Percentiles rank a stretch among this genome's conserved stretches.
Evolutionary conservation across 2,797 vertebrate species (phyloP).

Genomic region (Smutsia gigantea): DNA sequence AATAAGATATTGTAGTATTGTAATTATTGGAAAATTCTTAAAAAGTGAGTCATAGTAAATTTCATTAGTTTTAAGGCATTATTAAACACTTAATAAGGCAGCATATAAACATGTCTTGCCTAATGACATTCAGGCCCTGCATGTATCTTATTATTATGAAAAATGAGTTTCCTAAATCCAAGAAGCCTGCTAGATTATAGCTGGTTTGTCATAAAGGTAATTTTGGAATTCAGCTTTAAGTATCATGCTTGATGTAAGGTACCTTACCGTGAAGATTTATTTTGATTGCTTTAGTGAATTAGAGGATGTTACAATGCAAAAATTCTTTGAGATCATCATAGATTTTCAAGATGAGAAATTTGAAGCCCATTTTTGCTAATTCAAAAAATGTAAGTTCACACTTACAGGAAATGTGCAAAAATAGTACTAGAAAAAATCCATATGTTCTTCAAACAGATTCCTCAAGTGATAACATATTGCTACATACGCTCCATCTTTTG

Average conservation of each 20-base stretch:
- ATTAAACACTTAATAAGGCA: background rate
- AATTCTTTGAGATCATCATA: background rate
- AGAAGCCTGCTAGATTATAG: background rate
- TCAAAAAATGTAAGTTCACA: background rate
- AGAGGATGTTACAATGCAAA: background rate
- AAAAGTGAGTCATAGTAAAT: background rate
- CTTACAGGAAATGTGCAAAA: background rate
- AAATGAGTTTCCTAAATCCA: background rate
- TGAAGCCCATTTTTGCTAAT: background rate
- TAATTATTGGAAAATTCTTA: background rate
- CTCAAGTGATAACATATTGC: background rate
- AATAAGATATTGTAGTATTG: background rate
- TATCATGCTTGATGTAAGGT: background rate
- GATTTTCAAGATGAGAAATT: background rate
- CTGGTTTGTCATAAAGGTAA: background rate
- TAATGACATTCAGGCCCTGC: background rate
- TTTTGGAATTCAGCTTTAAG: constrained; percentile 1
- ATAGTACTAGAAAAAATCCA: background rate
- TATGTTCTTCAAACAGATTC: background rate
- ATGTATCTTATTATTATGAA: constrained; percentile 16
- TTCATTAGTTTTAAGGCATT: background rate
- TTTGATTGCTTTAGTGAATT: background rate
- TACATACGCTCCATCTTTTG: background rate
- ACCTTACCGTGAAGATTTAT: background rate
- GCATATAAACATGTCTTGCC: background rate